Evolutionary conservation across 64 coral and sea anemone genomes (phyloP).

Genomic region (Pachyseris speciosa): DNA sequence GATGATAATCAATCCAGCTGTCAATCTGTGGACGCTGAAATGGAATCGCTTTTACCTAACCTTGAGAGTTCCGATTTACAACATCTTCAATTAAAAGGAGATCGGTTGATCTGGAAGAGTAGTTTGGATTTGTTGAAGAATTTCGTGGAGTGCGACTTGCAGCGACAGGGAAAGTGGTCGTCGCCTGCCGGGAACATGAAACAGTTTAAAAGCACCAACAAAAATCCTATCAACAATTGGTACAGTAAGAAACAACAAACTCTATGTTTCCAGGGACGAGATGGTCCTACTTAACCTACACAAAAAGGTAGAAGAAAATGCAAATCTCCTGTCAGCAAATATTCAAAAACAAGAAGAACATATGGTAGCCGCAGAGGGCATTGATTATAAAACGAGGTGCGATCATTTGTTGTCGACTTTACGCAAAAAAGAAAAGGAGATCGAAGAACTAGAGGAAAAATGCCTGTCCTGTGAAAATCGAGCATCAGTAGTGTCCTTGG

Average conservation of each 20-base stretch:
- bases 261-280: background rate
- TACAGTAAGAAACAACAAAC: background rate
- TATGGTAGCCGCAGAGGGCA: background rate
- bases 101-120: background rate
- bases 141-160: background rate
- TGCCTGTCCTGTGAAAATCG: constrained; percentile 6
- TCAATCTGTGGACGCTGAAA: background rate
- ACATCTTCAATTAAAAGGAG: background rate
- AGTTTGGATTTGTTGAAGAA: background rate
- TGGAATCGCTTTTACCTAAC: background rate
- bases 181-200: background rate
- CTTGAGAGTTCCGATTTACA: background rate
- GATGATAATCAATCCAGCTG: background rate
- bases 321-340: constrained; percentile 8
- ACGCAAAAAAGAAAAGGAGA: background rate
- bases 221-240: background rate
- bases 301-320: constrained; percentile 18
- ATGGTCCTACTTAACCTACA: background rate
- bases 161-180: background rate
- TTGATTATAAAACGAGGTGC: background rate
- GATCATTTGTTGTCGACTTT: constrained; percentile 1
- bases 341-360: constrained; percentile 10
- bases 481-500: constrained; percentile 19
- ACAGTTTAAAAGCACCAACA: background rate
- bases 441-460: constrained; percentile 9